Evolutionary conservation across 2,888 invertebrate species (phyloP), one percentile per base, ranked within the genome.

Genomic region (Xestia xanthographa): DNA sequence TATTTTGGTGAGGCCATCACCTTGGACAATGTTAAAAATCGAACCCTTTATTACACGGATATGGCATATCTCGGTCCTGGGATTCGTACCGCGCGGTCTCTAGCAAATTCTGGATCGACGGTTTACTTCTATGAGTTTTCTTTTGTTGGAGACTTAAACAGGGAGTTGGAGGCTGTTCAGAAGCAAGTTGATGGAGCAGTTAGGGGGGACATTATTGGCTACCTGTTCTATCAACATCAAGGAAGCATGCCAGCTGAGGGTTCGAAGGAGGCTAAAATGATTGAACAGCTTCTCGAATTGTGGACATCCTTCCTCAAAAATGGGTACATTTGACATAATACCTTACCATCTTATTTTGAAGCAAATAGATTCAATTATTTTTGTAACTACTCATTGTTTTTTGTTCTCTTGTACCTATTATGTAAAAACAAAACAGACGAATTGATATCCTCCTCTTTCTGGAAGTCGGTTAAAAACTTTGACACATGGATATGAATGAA

Each of bases 51-150:
- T 85, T 91, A 90, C 50, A 94, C 95, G 12, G 96, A 96, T 71
- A 89, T 90, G 9, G 91, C 87, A 45, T 96, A 95, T 77, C 82
- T 94, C 5, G 90, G 93, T 8, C 94, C 95, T 9, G 90, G 88
- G 12, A 85, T 95, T 4, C 90, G 95, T 38, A 86, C 90, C 11
- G 93, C 95, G 0, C 90, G 95, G 62, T 85, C 88, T 22, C 80
- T 95, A 17, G 88, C 91, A 0, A 75, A 86, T 34, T 90, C 91
- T 20, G 95, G 94, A 4, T 94, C 95, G 0, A 95, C 94, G 0
- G 97, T 97, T 3, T 97, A 95, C 83, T 93, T 97, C 86, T 97
- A 97, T 85, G 96, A 97, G 83, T 97, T 97, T 87, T 94, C 95
- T 14, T 97, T 95, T 77, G 95, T 96, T 38, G 97, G 97, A 6